Conservation (phyloP, 2,888 invertebrate species). For the Oscheius sp. region DNA sequence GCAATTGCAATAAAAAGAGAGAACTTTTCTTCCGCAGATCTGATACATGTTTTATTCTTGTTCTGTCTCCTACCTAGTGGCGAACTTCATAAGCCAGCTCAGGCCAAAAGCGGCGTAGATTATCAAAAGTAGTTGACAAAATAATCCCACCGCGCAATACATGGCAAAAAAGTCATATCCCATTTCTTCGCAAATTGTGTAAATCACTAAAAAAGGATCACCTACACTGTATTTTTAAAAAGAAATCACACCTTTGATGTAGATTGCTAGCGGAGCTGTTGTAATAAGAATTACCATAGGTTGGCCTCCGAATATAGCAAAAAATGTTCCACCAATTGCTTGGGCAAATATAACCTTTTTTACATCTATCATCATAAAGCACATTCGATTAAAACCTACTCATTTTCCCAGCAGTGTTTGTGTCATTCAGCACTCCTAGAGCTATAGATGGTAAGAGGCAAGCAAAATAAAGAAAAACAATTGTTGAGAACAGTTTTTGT, state of each 20-base stretch:
- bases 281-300: conserved; percentile 76
- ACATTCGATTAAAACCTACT: too few species aligned
- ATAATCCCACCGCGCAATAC: conserved; percentile 76
- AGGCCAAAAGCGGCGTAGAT: conserved; percentile 75
- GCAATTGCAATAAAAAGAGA: conserved; percentile 77
- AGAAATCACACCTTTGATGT: conserved; percentile 74
- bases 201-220: conserved; percentile 73
- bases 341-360: conserved; percentile 66
- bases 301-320: conserved; percentile 76
- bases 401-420: conserved; percentile 73
- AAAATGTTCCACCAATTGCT: conserved; percentile 76
- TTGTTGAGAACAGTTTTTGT: conserved; percentile 72
- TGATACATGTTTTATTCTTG: conserved; percentile 41
- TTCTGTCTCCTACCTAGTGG: not conserved
- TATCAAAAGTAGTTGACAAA: conserved; percentile 76
- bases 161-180: conserved; percentile 75
- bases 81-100: conserved; percentile 69
- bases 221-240: not conserved
- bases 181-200: conserved; percentile 74
- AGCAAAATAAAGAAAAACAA: conserved; percentile 74
- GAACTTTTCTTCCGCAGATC: conserved; percentile 77
- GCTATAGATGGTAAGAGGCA: conserved; percentile 74
- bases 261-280: conserved; percentile 76
- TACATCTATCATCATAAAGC: conserved; percentile 61
- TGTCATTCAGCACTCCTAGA: conserved; percentile 74